Evolutionary conservation across 1,140 invertebrate genomes (phyloP).

Genomic region (Drosophila guanche): DNA sequence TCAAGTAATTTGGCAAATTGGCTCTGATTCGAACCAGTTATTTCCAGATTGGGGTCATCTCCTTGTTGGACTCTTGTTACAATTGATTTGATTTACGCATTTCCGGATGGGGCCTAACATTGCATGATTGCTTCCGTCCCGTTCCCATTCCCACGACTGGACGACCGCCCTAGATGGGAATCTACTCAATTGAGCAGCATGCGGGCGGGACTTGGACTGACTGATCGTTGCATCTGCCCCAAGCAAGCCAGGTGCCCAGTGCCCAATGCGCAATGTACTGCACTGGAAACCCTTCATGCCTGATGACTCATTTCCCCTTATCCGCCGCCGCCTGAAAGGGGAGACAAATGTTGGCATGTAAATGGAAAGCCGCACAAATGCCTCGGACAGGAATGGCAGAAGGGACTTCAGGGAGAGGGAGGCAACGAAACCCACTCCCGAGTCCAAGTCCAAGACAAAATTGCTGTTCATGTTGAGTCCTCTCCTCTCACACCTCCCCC

Average conservation of each 20-base stretch:
- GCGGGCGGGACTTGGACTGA: conserved; percentile 28
- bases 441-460: conserved; percentile 68
- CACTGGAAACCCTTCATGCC: conserved; percentile 5
- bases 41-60: conserved; percentile 66
- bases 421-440: conserved; percentile 41
- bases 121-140: conserved; percentile 59
- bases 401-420: conserved; percentile 45
- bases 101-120: conserved; percentile 62
- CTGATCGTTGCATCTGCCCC: conserved; percentile 11
- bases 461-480: conserved; percentile 64
- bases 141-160: conserved; percentile 25
- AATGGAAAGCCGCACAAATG: conserved; percentile 80
- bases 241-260: conserved; percentile 24
- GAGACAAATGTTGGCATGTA: conserved; percentile 75
- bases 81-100: conserved; percentile 75
- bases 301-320: conserved; percentile 35
- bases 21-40: conserved; percentile 55
- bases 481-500: not conserved
- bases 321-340: conserved; percentile 26
- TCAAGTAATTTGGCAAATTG: conserved; percentile 70
- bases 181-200: conserved; percentile 43
- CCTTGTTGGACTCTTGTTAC: conserved; percentile 13
- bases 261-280: conserved; percentile 1
- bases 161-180: conserved; percentile 56
- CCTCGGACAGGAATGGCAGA: conserved; percentile 38